These are phyloP conservation scores for Bufo bufo DNA, from an alignment of 2,113 vertebrate species.

Conservation along the genomic window DNA sequence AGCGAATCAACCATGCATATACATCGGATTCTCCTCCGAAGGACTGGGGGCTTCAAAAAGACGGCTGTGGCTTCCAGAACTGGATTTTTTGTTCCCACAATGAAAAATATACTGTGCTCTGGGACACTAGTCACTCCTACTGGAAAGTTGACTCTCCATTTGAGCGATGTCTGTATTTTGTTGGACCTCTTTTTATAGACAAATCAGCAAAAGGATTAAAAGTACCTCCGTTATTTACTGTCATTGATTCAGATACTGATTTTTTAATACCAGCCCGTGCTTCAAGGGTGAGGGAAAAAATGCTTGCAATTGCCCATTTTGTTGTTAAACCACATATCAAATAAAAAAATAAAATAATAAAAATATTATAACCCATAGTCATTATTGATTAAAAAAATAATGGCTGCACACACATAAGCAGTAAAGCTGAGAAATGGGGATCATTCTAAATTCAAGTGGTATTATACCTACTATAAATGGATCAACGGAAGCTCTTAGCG, in stretches of 20 bases:
- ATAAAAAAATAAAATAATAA: too few species aligned
- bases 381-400: too few species aligned
- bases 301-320: neutral
- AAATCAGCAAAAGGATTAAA: neutral
- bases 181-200: slow-evolving; percentile 1
- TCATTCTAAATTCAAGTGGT: too few species aligned
- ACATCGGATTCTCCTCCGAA: slow-evolving; percentile 10
- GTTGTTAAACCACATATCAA: neutral
- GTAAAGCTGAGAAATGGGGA: too few species aligned
- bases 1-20: slow-evolving; percentile 10
- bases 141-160: slow-evolving; percentile 14
- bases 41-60: slow-evolving; percentile 10
- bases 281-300: neutral
- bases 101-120: slow-evolving; percentile 8
- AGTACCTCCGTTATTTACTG: slow-evolving; percentile 12
- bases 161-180: neutral
- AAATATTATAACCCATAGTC: too few species aligned
- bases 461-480: too few species aligned
- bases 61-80: neutral
- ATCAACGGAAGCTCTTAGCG: too few species aligned
- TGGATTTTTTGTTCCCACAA: neutral
- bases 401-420: too few species aligned
- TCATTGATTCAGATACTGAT: neutral
- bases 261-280: neutral
- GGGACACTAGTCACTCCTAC: neutral